phyloP scores from a whole-genome alignment of 1,140 invertebrate genomes.

The Periplaneta americana region DNA sequence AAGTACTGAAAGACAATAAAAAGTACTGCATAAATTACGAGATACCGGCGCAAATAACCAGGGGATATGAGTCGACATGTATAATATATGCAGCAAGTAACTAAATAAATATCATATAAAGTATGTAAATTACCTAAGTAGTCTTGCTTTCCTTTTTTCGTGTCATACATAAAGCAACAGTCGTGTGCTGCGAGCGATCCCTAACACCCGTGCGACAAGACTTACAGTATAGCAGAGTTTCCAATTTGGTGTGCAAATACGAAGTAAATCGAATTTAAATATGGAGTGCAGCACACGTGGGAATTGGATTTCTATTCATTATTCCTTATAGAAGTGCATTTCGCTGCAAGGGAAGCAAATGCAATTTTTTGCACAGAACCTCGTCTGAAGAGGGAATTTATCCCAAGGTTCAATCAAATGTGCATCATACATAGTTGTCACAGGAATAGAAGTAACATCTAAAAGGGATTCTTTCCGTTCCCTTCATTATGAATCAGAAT shows the following conservation, averaged over 20 bases:
- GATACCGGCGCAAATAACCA: background rate
- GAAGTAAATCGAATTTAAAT: background rate
- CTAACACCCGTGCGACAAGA: background rate
- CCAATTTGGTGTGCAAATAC: background rate
- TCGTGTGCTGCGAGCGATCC: background rate
- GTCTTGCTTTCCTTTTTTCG: background rate
- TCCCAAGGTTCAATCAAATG: no score
- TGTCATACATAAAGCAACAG: background rate
- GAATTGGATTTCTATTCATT: background rate
- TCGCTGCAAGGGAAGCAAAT: background rate
- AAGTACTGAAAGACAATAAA: no score
- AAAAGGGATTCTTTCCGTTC: no score
- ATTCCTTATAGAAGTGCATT: background rate
- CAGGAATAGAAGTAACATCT: no score
- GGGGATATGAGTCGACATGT: background rate
- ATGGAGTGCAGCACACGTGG: background rate
- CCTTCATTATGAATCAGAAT: no score
- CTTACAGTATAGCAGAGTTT: background rate
- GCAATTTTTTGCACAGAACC: background rate
- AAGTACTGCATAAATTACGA: no score
- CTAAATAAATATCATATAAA: no score
- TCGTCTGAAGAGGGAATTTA: background rate
- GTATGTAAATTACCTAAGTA: background rate
- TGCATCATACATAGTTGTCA: no score
- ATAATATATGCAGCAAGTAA: background rate